Evolutionary conservation across 2,113 vertebrate species (phyloP), one percentile per base, ranked within the genome.

Genomic region (Platysternon megacephalum): DNA sequence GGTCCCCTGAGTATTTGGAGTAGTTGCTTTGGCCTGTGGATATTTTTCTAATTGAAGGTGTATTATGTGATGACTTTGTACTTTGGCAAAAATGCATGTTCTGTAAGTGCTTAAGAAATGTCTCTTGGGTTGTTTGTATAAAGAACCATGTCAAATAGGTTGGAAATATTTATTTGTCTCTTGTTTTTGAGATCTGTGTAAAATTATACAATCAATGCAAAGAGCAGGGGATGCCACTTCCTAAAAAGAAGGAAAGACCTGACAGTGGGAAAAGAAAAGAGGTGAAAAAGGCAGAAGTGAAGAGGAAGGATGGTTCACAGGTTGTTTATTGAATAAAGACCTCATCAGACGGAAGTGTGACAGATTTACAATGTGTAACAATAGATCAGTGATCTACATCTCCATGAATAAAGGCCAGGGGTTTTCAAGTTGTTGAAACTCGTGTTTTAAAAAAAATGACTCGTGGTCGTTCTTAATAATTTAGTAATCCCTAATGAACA

Each of bases 401-500:
- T 91, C 89, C n/a, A 74, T 88, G 84, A 83, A 74, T 16, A 53
- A 78, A 78, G 56, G 89, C 79, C 68, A 1, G 85, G 93, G 56
- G 78, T 89, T 95, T 92, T 87, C 90, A 86, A 80, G 86, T 94
- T 91, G 85, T 96, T 95, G 94, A 92, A 96, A 95, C 92, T 94
- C 80, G 84, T 42, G 84, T 85, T 22, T 10, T 48, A 53, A 12
- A 58, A 48, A 52, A 82, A 82, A 22, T 5, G 21, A 51, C 48
- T 26, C 39, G 85, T 91, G n/a, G 21, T 78, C 4, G 7, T 58
- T 90, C 42, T 81, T 92, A 72, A 44, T 89, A 95, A 86, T 95
- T 85, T 83, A 68, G 94, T 93, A 94, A 95, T 94, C 74, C 89
- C 65, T 78, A 74, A 39, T 94, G 95, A 35, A 82, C 92, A 82